Evolutionary conservation across 2,797 vertebrate genomes (phyloP), one percentile per base, ranked within the genome.

Genomic region (Molossus alvarezi): DNA sequence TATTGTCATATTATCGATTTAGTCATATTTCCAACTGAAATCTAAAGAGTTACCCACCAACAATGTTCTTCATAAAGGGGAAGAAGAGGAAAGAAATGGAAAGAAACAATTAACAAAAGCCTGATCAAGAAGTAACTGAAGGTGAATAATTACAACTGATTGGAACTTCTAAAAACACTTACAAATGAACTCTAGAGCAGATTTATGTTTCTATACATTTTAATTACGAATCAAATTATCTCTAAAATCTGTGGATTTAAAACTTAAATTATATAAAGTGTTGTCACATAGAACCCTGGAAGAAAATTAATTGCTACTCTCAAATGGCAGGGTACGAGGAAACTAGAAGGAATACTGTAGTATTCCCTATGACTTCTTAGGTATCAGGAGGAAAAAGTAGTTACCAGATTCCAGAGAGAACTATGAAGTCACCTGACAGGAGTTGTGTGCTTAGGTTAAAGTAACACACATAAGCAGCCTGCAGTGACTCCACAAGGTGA

Each of bases 171-270:
- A 60, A 76, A 80, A 90, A 53, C 18, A 12, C 64, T 83, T 67
- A 80, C 51, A 65, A 93, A 91, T 83, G 51, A 53, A 41, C 45
- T 76, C 15, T 53, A 69, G 18, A 83, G 80, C 48, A 37, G 25
- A 88, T 58, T 69, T 67, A 51, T 41, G 7, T 65, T 60, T 91
- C 57, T 25, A 25, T 13, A 41, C 0, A 60, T 80, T 89, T 92
- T 71, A 95, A 92, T 87, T 80, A 73, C 15, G 90, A 93, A 75
- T 58, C 9, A 86, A 93, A 88, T 77, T 81, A 69, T 80, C 84
- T 92, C 80, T 91, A 73, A 85, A 80, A 60, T 53, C 21, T 75
- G 11, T 80, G 11, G 17, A 9, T 58, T 94, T 86, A 86, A 75
- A 82, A 81, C 80, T 88, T 89, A 65, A 83, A 82, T 27, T 83